Conservation (phyloP, 92 coral and sea anemone species). For the Heteractis magnifica region DNA sequence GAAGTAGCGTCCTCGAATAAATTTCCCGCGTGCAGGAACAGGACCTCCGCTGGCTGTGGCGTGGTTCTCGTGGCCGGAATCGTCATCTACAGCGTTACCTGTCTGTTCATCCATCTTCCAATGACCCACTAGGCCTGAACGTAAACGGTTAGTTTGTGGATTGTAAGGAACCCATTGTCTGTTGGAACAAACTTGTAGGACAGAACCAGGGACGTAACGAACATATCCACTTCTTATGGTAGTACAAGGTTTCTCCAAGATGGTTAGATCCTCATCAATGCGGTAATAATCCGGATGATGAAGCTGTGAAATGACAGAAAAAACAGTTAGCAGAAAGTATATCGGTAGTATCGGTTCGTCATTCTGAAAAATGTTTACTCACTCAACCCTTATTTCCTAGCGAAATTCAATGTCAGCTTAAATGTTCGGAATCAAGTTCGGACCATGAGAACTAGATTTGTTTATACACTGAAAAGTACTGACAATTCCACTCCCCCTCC, state of each 20-base stretch:
- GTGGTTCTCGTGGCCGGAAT: conserved; percentile 72
- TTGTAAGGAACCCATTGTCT: conserved; percentile 43
- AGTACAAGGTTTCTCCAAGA: conserved; percentile 46
- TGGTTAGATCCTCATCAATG: neutral
- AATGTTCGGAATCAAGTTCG: too few relatives aligned
- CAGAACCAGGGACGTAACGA: conserved; percentile 21
- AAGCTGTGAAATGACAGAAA: too few relatives aligned
- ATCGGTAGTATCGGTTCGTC: too few relatives aligned
- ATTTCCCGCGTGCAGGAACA: conserved; percentile 53
- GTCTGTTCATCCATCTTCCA: conserved; percentile 84
- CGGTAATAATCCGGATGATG: too few relatives aligned
- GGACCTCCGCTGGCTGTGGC: conserved; percentile 52
- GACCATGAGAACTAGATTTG: too few relatives aligned
- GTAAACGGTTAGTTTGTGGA: conserved; percentile 21
- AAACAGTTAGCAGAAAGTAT: too few relatives aligned
- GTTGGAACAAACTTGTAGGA: conserved; percentile 38
- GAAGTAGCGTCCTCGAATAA: conserved; percentile 72
- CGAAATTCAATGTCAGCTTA: too few relatives aligned
- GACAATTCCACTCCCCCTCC: too few relatives aligned
- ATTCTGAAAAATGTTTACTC: too few relatives aligned
- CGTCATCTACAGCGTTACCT: conserved; percentile 69
- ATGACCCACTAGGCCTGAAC: conserved; percentile 62
- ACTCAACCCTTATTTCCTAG: too few relatives aligned
- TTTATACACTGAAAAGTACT: too few relatives aligned
- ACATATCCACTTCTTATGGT: conserved; percentile 45